Evolutionary conservation across 2,888 invertebrate species (phyloP).

Genomic region (Lampropteryx suffumata): DNA sequence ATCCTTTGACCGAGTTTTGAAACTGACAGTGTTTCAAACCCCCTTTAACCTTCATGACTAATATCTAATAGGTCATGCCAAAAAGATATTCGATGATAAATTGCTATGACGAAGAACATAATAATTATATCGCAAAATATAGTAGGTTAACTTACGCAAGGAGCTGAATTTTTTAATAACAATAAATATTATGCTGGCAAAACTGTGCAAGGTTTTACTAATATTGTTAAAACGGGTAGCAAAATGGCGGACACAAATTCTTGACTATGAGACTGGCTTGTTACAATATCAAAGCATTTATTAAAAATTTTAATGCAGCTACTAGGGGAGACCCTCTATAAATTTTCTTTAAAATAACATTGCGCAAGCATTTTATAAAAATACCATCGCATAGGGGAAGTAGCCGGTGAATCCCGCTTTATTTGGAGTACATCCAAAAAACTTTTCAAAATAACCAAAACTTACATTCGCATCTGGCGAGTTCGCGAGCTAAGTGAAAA

Average conservation of each 20-base stretch:
- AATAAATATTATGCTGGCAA: too few species aligned
- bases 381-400: conserved; percentile 30
- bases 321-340: conserved; percentile 24
- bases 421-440: conserved; percentile 69
- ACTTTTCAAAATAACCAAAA: conserved; percentile 63
- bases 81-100: too few species aligned
- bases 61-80: too few species aligned
- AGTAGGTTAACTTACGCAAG: too few species aligned
- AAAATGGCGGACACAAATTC: conserved; percentile 23
- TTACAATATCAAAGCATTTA: conserved; percentile 30
- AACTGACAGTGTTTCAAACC: too few species aligned
- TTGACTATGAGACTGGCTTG: conserved; percentile 14
- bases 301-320: conserved; percentile 37
- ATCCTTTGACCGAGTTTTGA: too few species aligned
- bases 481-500: conserved; percentile 69
- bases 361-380: conserved; percentile 36
- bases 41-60: too few species aligned
- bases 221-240: conserved; percentile 1
- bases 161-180: too few species aligned
- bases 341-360: conserved; percentile 30
- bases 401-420: conserved; percentile 40
- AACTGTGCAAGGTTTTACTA: too few species aligned
- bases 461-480: conserved; percentile 56
- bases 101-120: too few species aligned
- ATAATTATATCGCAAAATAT: too few species aligned